Base-by-base conservation (phyloP, 1,140 invertebrate genomes). In the Pogonomyrmex californicus region DNA sequence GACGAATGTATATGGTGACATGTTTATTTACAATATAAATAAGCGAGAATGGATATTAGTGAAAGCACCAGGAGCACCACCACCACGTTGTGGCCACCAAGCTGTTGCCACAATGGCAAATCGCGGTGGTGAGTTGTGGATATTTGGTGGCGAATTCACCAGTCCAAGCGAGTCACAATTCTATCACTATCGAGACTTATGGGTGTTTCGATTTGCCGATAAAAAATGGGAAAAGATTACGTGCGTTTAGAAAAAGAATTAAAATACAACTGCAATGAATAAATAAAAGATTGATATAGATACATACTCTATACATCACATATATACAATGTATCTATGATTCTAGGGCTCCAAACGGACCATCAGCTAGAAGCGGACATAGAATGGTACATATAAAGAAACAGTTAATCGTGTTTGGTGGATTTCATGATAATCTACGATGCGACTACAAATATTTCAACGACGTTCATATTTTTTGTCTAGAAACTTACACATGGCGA, bases 121-220 rank as follows among this genome's bases (percentile, higher is more conserved):
- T 90, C 33, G 12, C 10, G 97, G 97, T 89, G 98, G 98, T 17
- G 97, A 97, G 91, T 91, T 97, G 2, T 98, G 98, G 96, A 92
- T 99, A 54, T 99, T 99, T 96, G 98, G 98, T 33, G 99, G 99
- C 6, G 99, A 99, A 96, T 99, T 98, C 95, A 97, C 98, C 1
- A 99, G 98, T 94, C 97, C 97, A 2, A 97, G 97, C 0, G 98
- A 99, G 92, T 97, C 97, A 47, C 98, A 99, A 94, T 99, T 99
- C 94, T 98, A 99, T 94, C 99, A 99, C 93, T 99, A 99, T 93
- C 97, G 97, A 94, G 98, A 99, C 94, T 95, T 99, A 0, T 99
- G 98, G 98, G 96, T 98, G 30, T 98, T 97, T 93, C 97, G 97
- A 93, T 93, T 98, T 6, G 96, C 96, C 65, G 96, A 97, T 0